These are phyloP conservation scores for Epinephelus cyanopodus DNA, from an alignment of 2,113 vertebrate species.

Conservation along the genomic window DNA sequence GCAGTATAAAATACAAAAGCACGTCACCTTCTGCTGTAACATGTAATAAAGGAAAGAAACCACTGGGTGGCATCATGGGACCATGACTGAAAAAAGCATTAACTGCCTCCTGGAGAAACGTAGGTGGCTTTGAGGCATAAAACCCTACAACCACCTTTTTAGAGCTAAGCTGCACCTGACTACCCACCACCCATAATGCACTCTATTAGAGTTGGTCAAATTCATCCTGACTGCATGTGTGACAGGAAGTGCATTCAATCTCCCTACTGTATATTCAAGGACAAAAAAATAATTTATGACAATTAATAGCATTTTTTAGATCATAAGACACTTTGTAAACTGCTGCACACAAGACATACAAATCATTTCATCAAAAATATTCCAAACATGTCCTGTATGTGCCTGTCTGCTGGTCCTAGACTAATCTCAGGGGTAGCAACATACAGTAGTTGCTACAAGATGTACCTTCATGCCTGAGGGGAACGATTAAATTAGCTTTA, in stretches of 20 bases:
- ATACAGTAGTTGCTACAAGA: conserved; percentile 24
- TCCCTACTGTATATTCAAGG: not conserved
- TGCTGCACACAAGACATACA: not conserved
- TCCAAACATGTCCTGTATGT: not conserved
- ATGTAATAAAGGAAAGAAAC: not conserved
- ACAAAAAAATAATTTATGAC: not conserved
- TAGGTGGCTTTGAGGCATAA: not conserved
- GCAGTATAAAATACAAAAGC: not conserved
- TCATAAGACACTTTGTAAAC: not conserved
- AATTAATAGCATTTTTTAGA: not conserved
- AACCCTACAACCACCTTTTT: not conserved
- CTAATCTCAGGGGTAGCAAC: not conserved
- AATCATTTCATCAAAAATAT: not conserved
- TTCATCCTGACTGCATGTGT: not conserved
- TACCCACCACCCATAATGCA: not conserved
- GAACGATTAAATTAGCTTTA: conserved; percentile 66
- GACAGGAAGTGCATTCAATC: not conserved
- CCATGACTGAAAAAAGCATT: not conserved
- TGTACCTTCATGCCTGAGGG: conserved; percentile 52
- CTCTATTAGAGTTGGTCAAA: not conserved
- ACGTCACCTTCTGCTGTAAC: not conserved
- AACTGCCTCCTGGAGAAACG: too few relatives aligned
- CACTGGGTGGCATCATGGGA: conserved; percentile 73
- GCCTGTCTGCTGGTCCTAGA: not conserved
- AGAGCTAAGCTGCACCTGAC: not conserved